phyloP scores from a whole-genome alignment of 2,888 invertebrate species.

The Phalangium opilio region DNA sequence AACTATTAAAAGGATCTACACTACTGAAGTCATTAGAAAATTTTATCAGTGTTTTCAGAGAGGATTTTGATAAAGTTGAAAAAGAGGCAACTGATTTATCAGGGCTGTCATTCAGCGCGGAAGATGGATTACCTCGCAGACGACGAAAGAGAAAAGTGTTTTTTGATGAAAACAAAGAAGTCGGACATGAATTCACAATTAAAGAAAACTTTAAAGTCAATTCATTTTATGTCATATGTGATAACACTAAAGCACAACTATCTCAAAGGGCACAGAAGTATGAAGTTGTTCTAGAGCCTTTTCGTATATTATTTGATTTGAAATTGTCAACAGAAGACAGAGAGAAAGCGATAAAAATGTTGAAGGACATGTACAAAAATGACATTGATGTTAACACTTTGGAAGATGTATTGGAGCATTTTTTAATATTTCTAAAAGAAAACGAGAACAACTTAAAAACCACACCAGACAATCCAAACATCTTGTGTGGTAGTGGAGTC shows the following conservation, averaged over 20 bases:
- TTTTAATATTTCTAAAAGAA: slow-evolving; percentile 1
- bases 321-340: neutral
- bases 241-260: neutral
- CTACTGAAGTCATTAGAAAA: neutral
- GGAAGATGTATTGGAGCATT: neutral
- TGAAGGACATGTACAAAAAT: slow-evolving; percentile 1
- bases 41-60: neutral
- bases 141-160: neutral
- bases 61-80: slow-evolving; percentile 1
- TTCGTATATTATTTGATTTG: neutral
- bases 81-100: slow-evolving; percentile 1
- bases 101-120: too few species aligned
- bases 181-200: neutral
- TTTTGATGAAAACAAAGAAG: slow-evolving; percentile 1
- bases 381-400: neutral
- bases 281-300: neutral
- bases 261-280: neutral
- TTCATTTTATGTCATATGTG: slow-evolving; percentile 2
- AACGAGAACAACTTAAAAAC: neutral
- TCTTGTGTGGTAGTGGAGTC: too few species aligned
- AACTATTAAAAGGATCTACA: too few species aligned
- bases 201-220: neutral
- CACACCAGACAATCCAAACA: neutral
- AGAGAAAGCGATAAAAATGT: neutral
- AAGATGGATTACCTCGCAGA: neutral